Evolutionary conservation across 2,113 vertebrate genomes (phyloP).

Genomic region (Leuciscus idus): DNA sequence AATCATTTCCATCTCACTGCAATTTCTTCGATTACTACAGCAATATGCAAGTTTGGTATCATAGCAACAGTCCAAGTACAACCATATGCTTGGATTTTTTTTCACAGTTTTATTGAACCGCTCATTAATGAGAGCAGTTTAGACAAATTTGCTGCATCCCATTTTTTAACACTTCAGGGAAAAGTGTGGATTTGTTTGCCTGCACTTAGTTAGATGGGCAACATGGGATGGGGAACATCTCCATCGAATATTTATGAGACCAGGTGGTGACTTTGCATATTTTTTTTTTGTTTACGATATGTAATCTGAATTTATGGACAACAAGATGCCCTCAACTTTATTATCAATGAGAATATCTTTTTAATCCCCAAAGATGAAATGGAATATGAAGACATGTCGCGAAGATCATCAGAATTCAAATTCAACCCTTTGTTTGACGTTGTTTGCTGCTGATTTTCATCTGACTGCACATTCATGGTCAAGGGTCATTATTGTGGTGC

Average conservation of each 20-base stretch:
- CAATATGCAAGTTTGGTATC: slow-evolving; percentile 20
- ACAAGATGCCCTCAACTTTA: not conserved
- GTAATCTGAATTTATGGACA: not conserved
- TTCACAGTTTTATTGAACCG: not conserved
- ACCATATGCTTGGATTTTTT: not conserved
- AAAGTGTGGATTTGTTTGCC: not conserved
- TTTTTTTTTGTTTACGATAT: not conserved
- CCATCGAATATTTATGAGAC: slow-evolving; percentile 21
- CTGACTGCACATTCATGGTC: not conserved
- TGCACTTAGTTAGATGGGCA: not conserved
- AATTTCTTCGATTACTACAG: slow-evolving; percentile 21
- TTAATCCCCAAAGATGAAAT: not conserved
- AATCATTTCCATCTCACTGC: slow-evolving; percentile 39
- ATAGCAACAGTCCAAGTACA: slow-evolving; percentile 4
- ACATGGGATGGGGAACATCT: slow-evolving; percentile 5
- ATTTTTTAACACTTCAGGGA: not conserved
- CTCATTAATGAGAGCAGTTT: slow-evolving; percentile 18
- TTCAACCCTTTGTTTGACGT: not conserved
- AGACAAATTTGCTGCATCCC: not conserved
- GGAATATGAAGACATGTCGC: not conserved
- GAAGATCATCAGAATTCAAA: no score
- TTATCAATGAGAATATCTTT: not conserved
- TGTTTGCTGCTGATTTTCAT: slow-evolving; percentile 4
- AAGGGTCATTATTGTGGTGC: not conserved
- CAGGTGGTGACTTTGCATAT: slow-evolving; percentile 30